Percentiles rank a stretch among this genome's conserved stretches.
These are phyloP conservation scores for Clunio marinus DNA, from an alignment of 2,888 invertebrate genomes.

Conservation along the genomic window DNA sequence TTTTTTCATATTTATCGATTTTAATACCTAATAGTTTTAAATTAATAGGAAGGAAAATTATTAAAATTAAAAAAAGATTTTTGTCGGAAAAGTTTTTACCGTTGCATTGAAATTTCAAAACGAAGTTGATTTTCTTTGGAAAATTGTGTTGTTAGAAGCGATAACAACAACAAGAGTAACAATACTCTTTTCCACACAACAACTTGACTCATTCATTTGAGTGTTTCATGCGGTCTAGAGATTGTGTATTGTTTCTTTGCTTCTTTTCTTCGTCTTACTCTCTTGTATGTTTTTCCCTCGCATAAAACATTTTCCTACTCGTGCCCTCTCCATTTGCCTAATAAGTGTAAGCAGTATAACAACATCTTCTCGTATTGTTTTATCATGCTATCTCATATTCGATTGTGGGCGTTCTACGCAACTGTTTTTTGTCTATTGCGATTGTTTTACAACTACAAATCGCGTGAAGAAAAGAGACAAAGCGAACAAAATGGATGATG, in stretches of 20 bases:
- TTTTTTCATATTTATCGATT: too few relatives aligned
- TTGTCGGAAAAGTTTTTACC: neutral
- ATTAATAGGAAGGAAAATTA: too few relatives aligned
- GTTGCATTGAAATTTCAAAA: slow-evolving; percentile 10
- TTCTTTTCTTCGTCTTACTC: slow-evolving; percentile 1
- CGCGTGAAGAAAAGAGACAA: slow-evolving; percentile 32
- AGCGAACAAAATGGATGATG: slow-evolving; percentile 38
- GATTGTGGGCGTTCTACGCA: slow-evolving; percentile 38
- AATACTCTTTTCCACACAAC: slow-evolving; percentile 13
- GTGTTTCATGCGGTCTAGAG: slow-evolving; percentile 20
- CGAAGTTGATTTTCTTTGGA: slow-evolving; percentile 13
- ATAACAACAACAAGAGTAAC: slow-evolving; percentile 22
- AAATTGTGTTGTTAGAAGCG: neutral
- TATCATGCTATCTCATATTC: neutral
- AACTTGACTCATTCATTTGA: slow-evolving; percentile 32
- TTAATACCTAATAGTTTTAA: too few relatives aligned
- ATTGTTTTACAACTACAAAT: slow-evolving; percentile 30
- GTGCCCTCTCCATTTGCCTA: neutral
- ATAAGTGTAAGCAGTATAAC: neutral
- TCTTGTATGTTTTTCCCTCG: slow-evolving; percentile 8
- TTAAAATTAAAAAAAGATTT: too few relatives aligned
- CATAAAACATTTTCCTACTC: slow-evolving; percentile 15
- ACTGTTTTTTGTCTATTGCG: slow-evolving; percentile 39
- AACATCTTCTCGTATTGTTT: neutral
- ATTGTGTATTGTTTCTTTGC: neutral